Evolutionary conservation across 2,888 invertebrate species (phyloP), one percentile per base, ranked within the genome.

Genomic region (Ceramica pisi): DNA sequence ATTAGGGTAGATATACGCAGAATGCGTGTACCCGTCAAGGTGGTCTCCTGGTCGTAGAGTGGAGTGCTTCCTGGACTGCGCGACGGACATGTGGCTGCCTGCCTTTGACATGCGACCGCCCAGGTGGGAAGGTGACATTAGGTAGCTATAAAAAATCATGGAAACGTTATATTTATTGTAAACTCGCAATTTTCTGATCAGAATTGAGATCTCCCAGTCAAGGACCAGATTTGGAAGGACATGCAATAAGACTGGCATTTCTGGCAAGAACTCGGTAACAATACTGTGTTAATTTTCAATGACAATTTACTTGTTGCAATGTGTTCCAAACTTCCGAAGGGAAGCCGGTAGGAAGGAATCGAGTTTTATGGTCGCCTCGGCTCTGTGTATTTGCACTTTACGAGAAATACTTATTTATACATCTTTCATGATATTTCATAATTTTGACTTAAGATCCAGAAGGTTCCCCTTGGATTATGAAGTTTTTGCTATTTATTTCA

Each of bases 81-180:
- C 94, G 53, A 96, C 77, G 0, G 97, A 97, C 89, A 97, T 91
- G 86, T 97, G 97, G 81, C 97, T 97, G 80, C 97, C 97, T 8
- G 97, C 96, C 88, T 97, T 97, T 0, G 97, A 97, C 92, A 96
- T 95, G 16, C 97, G 96, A 35, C 97, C 96, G 67, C 96, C 96
- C 65, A 96, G 90, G 86, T 96, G 96, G 3, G 96, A 96, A 31
- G 94, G 91, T 55, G 96, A 92, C 93, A 96, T 93, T 67, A 96
- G 86, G 83, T 96, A 95, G 87, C 96, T 96, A 86, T 26, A 78
- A 85, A 14, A 61, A 71, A 9, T 9, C 9, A 23, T 14, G 14
- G 31, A n/a, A 2, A 9, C 0, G 4, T 48, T 41, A 5, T 12
- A 23, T 12, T 21, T 44, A 7, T 21, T 14, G 56, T n/a, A 35